Evolutionary conservation across 2,113 vertebrate genomes (phyloP).

Genomic region (Otolemur garnettii): DNA sequence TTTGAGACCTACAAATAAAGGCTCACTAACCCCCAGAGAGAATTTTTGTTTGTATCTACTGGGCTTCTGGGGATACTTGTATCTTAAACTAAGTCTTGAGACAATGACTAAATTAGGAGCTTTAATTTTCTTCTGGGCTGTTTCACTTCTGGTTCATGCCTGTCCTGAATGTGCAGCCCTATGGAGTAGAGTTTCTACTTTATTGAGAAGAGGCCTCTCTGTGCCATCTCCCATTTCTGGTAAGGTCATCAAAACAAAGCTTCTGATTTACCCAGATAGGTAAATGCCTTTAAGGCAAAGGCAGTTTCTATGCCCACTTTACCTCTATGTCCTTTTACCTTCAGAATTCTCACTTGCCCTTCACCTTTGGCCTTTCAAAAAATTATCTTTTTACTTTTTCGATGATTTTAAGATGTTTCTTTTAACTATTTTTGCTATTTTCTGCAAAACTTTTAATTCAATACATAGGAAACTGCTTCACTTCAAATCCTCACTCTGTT

Average conservation of each 20-base stretch:
- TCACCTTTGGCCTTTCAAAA: not conserved
- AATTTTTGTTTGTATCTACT: not conserved
- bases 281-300: not conserved
- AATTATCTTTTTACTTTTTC: not conserved
- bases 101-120: not conserved
- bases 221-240: not conserved
- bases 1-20: not conserved
- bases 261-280: not conserved
- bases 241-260: not conserved
- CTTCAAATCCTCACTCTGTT: slow-evolving; percentile 23
- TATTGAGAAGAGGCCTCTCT: not conserved
- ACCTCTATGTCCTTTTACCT: not conserved
- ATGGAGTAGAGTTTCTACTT: not conserved
- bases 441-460: not conserved
- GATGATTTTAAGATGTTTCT: not conserved
- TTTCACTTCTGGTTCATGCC: not conserved
- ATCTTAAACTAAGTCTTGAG: not conserved
- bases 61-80: not conserved
- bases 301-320: not conserved
- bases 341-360: not conserved
- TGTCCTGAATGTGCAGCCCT: not conserved
- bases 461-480: not conserved
- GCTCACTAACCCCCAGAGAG: not conserved
- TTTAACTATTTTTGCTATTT: slow-evolving; percentile 35
- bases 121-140: not conserved